Evolutionary conservation across 2,888 invertebrate genomes (phyloP).

Genomic region (Dynastes maya): DNA sequence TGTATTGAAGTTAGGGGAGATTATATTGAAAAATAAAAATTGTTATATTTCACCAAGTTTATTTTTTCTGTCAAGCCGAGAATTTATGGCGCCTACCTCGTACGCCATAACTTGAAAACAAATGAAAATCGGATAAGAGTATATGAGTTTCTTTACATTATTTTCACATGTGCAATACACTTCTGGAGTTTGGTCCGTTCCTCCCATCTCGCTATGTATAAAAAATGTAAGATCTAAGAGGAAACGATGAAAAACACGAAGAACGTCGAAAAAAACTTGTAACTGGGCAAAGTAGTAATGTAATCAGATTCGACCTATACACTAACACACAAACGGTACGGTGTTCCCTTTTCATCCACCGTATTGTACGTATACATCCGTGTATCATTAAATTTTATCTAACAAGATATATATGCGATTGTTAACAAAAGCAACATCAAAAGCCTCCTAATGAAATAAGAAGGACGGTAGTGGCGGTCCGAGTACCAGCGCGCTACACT

Average conservation of each 20-base stretch:
- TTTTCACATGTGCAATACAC: no score
- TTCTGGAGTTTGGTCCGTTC: no score
- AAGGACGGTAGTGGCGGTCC: constrained; percentile 12
- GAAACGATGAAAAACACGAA: constrained; percentile 18
- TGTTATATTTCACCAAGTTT: no score
- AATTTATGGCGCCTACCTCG: no score
- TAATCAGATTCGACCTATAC: constrained; percentile 1
- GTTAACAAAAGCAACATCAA: constrained; percentile 53
- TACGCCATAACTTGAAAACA: no score
- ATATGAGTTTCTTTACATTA: no score
- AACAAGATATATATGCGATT: constrained; percentile 49
- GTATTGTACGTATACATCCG: not conserved
- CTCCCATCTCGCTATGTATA: no score
- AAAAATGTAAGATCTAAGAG: not conserved
- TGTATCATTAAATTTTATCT: constrained; percentile 48
- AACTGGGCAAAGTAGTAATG: constrained; percentile 1
- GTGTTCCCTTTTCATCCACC: constrained; percentile 31
- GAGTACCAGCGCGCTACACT: constrained; percentile 68
- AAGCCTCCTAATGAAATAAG: constrained; percentile 49
- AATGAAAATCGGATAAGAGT: no score
- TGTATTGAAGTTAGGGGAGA: no score
- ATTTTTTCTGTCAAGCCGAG: no score
- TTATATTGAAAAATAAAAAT: no score
- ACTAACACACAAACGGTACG: constrained; percentile 5
- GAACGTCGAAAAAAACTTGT: constrained; percentile 21